phyloP scores from a whole-genome alignment of 23 tunicate species.

The Diplosoma virens region DNA sequence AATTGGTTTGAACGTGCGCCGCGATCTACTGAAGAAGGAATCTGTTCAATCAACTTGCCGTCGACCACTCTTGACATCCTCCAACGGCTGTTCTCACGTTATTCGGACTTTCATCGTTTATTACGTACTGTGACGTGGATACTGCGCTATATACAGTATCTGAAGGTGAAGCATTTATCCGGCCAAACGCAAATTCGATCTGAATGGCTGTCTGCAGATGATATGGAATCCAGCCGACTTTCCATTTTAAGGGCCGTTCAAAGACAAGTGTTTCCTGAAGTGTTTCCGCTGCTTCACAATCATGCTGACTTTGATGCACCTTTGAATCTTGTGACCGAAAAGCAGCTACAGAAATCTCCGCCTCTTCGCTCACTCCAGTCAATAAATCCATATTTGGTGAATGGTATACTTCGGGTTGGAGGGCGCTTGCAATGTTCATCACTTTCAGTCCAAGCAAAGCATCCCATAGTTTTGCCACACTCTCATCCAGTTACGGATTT shows the following conservation, averaged over 20 bases:
- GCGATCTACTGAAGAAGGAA: too few relatives aligned
- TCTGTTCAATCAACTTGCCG: too few relatives aligned
- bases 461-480: neutral
- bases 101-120: neutral
- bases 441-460: neutral
- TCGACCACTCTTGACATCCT: neutral
- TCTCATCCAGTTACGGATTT: neutral
- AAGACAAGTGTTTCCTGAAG: neutral
- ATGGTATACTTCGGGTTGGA: neutral
- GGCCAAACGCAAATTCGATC: too few relatives aligned
- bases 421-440: neutral
- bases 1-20: too few relatives aligned
- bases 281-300: too few relatives aligned
- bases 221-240: too few relatives aligned
- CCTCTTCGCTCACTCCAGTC: neutral
- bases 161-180: neutral
- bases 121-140: neutral
- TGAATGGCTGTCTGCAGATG: too few relatives aligned
- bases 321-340: neutral
- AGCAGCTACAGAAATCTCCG: neutral
- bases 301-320: neutral
- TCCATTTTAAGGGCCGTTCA: neutral
- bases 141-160: neutral
- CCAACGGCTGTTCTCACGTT: neutral
- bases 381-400: neutral